Base-by-base conservation (phyloP, 2,797 vertebrate species). In the Notoglanidium macrostoma region DNA sequence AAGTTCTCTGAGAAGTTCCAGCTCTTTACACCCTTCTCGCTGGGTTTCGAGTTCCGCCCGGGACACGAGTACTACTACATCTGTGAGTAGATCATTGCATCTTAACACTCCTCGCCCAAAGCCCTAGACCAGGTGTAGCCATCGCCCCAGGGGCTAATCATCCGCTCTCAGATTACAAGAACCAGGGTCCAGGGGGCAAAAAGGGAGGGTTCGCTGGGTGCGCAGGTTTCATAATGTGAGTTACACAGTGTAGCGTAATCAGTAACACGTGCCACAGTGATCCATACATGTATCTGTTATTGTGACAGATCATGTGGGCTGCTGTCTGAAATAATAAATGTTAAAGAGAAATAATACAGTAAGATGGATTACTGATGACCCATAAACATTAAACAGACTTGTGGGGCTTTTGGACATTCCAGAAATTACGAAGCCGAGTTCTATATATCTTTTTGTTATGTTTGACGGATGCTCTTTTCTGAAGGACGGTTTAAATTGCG, bases 1-100 rank as follows among this genome's bases (percentile, higher is more conserved):
- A 97, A 97, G 93, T 99, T 99, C 94, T 98, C 98, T 0, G 98
- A 99, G 95, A 99, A 99, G 94, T 98, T 99, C 94, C 98, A 99
- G 92, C 97, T 98, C 90, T 99, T 98, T 95, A 99, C 98, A 0
- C 98, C 98, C 23, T 99, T 99, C 95, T 98, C 97, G 5, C 94
- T 99, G 91, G 98, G 98, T 86, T 99, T 98, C 3, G 98, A 99
- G 95, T 99, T 99, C 95, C 93, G 97, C 4, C 98, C 98, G 0
- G 98, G 98, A 65, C 97, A 99, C 0, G 97, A 98, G 91, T 99
- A 99, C 89, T 99, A 98, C 93, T 99, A 98, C 92, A 98, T 98
- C 93, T 99, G 98, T 99, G 92, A 97, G 98, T 97, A 88, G 46
- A 86, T 73, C 72, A 4, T 17, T 83, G 68, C 80, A 70, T 65